Evolutionary conservation across 2,888 invertebrate genomes (phyloP).

Genomic region (Nematopogon swammerdamellus): DNA sequence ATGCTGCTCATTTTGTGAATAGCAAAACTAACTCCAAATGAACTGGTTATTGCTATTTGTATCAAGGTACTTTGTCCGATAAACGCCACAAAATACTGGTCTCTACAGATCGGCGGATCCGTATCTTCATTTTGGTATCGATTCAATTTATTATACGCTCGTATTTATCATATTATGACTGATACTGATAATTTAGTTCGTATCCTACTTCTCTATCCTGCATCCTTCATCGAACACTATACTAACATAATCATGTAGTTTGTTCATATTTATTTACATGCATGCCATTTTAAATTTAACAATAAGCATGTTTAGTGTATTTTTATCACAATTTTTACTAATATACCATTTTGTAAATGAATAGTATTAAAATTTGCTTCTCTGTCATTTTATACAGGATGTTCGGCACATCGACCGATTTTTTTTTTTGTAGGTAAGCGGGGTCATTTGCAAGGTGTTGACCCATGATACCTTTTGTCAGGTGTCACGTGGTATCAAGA

Average conservation of each 20-base stretch:
- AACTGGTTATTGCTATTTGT: constrained; percentile 50
- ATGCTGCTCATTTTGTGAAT: constrained; percentile 33
- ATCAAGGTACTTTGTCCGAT: constrained; percentile 50
- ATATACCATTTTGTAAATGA: too few relatives aligned
- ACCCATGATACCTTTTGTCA: too few relatives aligned
- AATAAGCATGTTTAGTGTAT: too few relatives aligned
- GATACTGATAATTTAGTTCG: not conserved
- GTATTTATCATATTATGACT: constrained; percentile 2
- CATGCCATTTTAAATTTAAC: too few relatives aligned
- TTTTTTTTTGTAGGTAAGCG: too few relatives aligned
- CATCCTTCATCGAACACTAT: not conserved
- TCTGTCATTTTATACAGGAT: too few relatives aligned
- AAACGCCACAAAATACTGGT: constrained; percentile 55
- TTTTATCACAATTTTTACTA: too few relatives aligned
- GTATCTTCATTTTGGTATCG: constrained; percentile 8
- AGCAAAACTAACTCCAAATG: constrained; percentile 55
- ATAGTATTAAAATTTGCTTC: too few relatives aligned
- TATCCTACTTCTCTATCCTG: not conserved
- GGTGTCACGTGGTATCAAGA: too few relatives aligned
- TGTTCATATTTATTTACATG: too few relatives aligned
- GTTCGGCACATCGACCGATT: too few relatives aligned
- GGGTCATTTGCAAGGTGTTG: too few relatives aligned
- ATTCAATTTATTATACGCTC: not conserved
- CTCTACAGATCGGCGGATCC: constrained; percentile 47
- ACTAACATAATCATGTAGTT: not conserved